phyloP scores from a whole-genome alignment of 2,797 vertebrate species.

The Kryptopterus vitreolus region DNA sequence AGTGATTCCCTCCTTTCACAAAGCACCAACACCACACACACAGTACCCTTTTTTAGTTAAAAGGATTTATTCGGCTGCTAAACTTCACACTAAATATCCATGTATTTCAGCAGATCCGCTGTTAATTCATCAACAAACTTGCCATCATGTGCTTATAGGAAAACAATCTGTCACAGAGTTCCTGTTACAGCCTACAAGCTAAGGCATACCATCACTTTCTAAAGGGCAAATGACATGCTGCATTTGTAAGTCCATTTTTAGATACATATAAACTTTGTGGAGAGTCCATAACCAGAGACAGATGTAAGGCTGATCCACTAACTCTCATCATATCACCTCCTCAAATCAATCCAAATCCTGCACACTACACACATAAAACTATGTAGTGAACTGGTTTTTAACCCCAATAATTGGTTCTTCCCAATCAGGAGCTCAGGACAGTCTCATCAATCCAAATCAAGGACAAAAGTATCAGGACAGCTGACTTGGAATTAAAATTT shows the following conservation, averaged over 20 bases:
- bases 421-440: no score
- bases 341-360: no score
- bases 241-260: background rate
- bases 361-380: no score
- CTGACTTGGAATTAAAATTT: no score
- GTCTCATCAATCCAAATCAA: no score
- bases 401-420: no score
- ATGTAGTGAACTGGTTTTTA: no score
- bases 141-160: background rate
- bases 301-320: background rate
- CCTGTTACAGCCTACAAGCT: background rate
- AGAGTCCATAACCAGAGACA: background rate
- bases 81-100: background rate
- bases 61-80: no score
- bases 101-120: background rate
- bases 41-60: no score
- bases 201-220: background rate
- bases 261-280: background rate
- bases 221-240: background rate
- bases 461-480: no score
- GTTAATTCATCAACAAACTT: background rate
- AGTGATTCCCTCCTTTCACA: background rate
- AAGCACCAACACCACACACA: no score
- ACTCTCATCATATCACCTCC: no score
- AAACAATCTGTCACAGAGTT: background rate